Evolutionary conservation across 1,140 invertebrate species (phyloP), one percentile per base, ranked within the genome.

Genomic region (Cotesia glomerata): DNA sequence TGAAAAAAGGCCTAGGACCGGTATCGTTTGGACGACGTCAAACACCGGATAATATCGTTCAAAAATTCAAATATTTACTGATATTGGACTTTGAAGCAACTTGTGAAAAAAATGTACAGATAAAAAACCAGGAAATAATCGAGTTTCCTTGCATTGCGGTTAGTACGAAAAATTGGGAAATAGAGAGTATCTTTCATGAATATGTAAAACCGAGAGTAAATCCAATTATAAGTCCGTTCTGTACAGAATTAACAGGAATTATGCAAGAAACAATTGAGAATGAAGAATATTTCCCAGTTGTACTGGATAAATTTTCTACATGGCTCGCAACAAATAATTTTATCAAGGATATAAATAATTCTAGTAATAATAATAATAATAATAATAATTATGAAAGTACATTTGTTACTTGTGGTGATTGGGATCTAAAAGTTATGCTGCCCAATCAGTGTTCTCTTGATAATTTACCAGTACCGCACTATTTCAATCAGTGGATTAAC

Each of bases 1-100:
- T 45, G 39, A 45, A 45, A 45, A 45, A 45, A 45, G 5, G 2
- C 39, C 7, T 45, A 45, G 39, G 39, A 8, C 39, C 39, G 8
- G 39, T 45, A 45, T 45, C 39, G 39, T 45, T 45, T 45, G 39
- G 39, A 45, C 39, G 39, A 45, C 39, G 39, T 11, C 7, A 45
- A 45, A 45, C 39, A 45, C 7, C 26, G n/a, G 18, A 59, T n/a
- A 56, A 66, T 49, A 4, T 72, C 5, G 56, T n/a, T 13, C 82
- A 86, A 64, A 52, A 66, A 2, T 90, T 88, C 73, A 81, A 89
- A 65, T 89, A 90, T 78, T 85, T 91, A 71, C 80, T 91, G 2
- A 84, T 91, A 5, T 72, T 91, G 5, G 91, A 92, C 79, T 91
- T 92, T 79, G 91, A 92, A 79, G 90, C 90, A 39, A 91, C 91